phyloP scores from a whole-genome alignment of 2,797 vertebrate genomes.

The Neosilurus hyrtlii region DNA sequence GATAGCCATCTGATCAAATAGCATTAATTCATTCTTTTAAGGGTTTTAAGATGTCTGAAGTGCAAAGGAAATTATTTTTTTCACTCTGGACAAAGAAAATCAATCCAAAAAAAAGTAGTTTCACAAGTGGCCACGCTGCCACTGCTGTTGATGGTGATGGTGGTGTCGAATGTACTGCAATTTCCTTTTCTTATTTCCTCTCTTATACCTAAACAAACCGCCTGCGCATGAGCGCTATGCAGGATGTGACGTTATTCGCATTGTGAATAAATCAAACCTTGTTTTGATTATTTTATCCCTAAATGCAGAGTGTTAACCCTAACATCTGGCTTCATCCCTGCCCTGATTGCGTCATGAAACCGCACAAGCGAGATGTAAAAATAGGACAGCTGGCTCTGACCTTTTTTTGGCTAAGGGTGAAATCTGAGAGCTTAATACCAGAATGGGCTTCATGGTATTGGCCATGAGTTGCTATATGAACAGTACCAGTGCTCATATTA shows the following conservation, averaged over 20 bases:
- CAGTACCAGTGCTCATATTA: not conserved
- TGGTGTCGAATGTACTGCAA: not conserved
- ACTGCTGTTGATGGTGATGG: too few species aligned
- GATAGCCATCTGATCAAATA: not conserved
- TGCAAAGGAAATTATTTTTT: not conserved
- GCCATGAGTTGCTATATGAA: not conserved
- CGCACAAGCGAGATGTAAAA: not conserved
- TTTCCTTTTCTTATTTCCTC: not conserved
- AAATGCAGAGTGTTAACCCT: not conserved
- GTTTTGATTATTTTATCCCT: not conserved
- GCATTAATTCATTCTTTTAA: not conserved
- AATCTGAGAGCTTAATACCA: constrained; percentile 14
- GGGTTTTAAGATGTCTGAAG: not conserved
- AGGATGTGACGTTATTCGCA: not conserved
- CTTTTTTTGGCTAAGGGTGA: constrained; percentile 8
- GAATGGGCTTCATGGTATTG: not conserved
- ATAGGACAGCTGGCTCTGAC: constrained; percentile 10
- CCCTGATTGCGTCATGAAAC: not conserved
- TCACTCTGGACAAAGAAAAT: not conserved
- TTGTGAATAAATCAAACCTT: not conserved
- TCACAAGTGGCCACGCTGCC: not conserved
- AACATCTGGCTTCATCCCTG: not conserved
- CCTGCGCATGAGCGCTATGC: not conserved
- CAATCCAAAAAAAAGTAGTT: too few species aligned
- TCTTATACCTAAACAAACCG: not conserved